Conservation (phyloP, 2,888 invertebrate species). For the Noctuana brunneofusca region DNA sequence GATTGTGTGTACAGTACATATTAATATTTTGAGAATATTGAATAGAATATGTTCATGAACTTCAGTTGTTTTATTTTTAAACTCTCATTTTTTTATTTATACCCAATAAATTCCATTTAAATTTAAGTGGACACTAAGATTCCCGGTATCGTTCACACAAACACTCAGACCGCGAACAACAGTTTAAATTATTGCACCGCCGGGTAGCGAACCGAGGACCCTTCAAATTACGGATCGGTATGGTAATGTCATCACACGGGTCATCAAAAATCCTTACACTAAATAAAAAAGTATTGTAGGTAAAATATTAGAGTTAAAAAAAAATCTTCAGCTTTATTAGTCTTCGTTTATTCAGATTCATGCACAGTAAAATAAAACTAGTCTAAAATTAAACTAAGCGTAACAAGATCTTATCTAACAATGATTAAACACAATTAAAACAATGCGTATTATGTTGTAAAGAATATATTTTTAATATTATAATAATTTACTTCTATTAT, state of each 20-base stretch:
- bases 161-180: too few relatives aligned
- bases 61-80: neutral
- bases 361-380: neutral
- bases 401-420: neutral
- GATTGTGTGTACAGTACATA: conserved; percentile 5
- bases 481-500: too few relatives aligned
- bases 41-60: conserved; percentile 3
- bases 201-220: too few relatives aligned
- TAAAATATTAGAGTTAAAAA: too few relatives aligned
- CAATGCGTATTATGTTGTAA: too few relatives aligned
- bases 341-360: neutral
- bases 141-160: too few relatives aligned
- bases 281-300: neutral
- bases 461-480: too few relatives aligned
- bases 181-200: too few relatives aligned
- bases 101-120: too few relatives aligned
- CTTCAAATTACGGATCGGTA: too few relatives aligned
- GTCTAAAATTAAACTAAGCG: neutral
- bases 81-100: too few relatives aligned
- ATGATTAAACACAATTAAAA: neutral
- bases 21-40: conserved; percentile 6
- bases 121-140: too few relatives aligned
- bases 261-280: neutral
- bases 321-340: neutral
- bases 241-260: neutral